Conservation (phyloP, 2,888 invertebrate species). For the Mantis religiosa region DNA sequence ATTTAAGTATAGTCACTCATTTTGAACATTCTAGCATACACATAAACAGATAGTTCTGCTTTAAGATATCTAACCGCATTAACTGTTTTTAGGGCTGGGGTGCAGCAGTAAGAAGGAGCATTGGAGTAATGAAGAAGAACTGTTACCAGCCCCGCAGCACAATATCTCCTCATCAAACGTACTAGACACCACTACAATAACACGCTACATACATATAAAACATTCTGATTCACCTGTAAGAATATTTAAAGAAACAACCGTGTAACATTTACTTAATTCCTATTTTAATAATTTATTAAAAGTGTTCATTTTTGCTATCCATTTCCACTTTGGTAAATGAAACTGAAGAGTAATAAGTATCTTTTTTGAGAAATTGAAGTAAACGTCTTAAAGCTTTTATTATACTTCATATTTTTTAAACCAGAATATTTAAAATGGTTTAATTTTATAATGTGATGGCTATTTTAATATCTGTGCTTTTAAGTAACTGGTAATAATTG, state of each 20-base stretch:
- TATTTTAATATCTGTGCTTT: background rate
- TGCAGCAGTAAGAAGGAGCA: background rate
- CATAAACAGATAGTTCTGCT: too few relatives aligned
- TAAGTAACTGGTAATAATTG: background rate
- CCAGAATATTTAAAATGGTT: background rate
- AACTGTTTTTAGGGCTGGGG: background rate
- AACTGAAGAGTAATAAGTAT: background rate
- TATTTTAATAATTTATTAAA: background rate
- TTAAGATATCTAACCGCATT: too few relatives aligned
- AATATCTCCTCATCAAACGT: background rate
- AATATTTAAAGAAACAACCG: conserved; percentile 47
- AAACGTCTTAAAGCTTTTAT: background rate
- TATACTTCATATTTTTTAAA: background rate
- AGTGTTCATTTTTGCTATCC: background rate
- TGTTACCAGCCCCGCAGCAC: background rate
- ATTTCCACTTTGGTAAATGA: background rate
- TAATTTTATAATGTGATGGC: background rate
- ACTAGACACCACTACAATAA: conserved; percentile 41
- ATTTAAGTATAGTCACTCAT: too few relatives aligned
- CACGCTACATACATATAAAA: conserved; percentile 46
- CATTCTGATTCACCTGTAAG: conserved; percentile 45
- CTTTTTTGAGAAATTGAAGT: background rate
- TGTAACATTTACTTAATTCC: conserved; percentile 33
- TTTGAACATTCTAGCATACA: too few relatives aligned
- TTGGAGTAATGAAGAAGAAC: background rate